Evolutionary conservation across 1,140 invertebrate genomes (phyloP).

Genomic region (Trichonephila clavata): DNA sequence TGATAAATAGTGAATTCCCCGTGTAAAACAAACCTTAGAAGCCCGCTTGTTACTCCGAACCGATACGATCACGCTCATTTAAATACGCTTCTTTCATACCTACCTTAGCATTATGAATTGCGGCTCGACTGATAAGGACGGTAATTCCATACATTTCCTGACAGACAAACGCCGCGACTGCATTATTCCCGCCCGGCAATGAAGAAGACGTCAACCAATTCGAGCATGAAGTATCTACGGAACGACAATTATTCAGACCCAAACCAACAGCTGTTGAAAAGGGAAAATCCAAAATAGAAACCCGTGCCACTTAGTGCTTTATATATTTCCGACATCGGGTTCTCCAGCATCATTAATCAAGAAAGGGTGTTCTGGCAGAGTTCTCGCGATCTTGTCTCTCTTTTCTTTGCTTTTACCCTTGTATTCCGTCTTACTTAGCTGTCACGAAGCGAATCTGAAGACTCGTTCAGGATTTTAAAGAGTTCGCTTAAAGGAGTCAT

Average conservation of each 20-base stretch:
- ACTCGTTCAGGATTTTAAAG: slow-evolving; percentile 61
- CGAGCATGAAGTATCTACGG: slow-evolving; percentile 55
- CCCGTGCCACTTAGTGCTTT: slow-evolving; percentile 72
- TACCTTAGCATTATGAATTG: slow-evolving; percentile 8
- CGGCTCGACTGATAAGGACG: neutral
- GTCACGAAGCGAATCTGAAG: slow-evolving; percentile 51
- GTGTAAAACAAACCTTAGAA: no score
- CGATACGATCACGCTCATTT: no score
- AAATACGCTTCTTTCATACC: no score
- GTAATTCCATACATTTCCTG: neutral
- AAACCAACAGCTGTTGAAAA: slow-evolving; percentile 71
- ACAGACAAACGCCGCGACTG: slow-evolving; percentile 19
- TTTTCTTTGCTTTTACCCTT: slow-evolving; percentile 17
- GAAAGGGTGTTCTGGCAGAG: slow-evolving; percentile 49
- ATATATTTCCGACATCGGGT: slow-evolving; percentile 68
- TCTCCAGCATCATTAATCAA: slow-evolving; percentile 59
- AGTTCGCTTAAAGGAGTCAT: slow-evolving; percentile 52
- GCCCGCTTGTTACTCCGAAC: no score
- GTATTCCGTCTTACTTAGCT: slow-evolving; percentile 65
- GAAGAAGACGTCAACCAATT: slow-evolving; percentile 41
- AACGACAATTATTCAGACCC: slow-evolving; percentile 70
- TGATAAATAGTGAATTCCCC: no score
- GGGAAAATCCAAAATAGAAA: slow-evolving; percentile 66
- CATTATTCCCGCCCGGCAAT: neutral
- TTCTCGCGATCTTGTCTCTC: neutral